Evolutionary conservation across 2,888 invertebrate species (phyloP).

Genomic region (Anagyrus pseudococci): DNA sequence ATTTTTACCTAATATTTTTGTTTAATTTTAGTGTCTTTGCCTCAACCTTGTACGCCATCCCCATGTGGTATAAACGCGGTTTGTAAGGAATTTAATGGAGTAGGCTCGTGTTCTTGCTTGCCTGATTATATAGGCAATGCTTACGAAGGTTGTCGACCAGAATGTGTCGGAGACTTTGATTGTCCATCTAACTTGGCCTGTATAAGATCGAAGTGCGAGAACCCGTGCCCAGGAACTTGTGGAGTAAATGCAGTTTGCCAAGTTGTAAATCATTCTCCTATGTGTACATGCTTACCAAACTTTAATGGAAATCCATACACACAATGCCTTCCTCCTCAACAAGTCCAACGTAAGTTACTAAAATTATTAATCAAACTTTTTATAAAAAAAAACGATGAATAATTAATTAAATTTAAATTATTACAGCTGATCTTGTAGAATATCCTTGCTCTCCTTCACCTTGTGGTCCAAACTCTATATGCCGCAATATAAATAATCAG

Average conservation of each 20-base stretch:
- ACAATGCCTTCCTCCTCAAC: constrained; percentile 53
- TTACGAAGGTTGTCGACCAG: constrained; percentile 64
- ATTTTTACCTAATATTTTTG: not conserved
- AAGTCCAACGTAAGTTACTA: constrained; percentile 21
- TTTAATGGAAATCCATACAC: constrained; percentile 73
- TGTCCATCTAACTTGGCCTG: constrained; percentile 64
- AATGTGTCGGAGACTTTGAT: constrained; percentile 62
- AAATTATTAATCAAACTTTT: not conserved
- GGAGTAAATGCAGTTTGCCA: constrained; percentile 71
- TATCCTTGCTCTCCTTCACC: constrained; percentile 62
- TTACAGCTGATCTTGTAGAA: constrained; percentile 51
- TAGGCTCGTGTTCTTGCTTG: constrained; percentile 77
- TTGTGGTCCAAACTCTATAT: constrained; percentile 65
- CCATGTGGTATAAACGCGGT: constrained; percentile 80
- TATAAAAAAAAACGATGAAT: constrained; percentile 48
- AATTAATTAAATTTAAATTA: constrained; percentile 60
- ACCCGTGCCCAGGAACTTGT: constrained; percentile 64
- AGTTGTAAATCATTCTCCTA: constrained; percentile 79
- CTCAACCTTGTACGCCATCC: constrained; percentile 72
- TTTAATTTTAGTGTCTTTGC: constrained; percentile 44
- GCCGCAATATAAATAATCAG: constrained; percentile 61
- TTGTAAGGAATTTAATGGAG: constrained; percentile 72
- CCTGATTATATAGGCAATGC: constrained; percentile 76
- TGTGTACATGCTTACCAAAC: constrained; percentile 74
- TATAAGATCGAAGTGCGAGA: constrained; percentile 62